phyloP scores from a whole-genome alignment of 2,113 vertebrate genomes.

The Megatriorchis doriae region DNA sequence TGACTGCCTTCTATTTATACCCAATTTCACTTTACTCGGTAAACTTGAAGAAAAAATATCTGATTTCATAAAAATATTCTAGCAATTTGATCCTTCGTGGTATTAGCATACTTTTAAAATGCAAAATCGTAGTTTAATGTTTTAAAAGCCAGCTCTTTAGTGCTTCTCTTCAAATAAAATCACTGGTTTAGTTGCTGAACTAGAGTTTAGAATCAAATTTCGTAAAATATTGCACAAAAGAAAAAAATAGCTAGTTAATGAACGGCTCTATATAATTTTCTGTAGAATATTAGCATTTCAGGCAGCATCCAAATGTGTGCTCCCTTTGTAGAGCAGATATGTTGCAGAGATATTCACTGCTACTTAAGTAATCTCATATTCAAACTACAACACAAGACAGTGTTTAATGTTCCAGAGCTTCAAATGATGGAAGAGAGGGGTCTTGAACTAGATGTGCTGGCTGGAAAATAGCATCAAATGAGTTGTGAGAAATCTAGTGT shows the following conservation, averaged over 20 bases:
- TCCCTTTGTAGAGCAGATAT: conserved; percentile 44
- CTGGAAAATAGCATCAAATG: background rate
- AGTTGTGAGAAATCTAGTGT: background rate
- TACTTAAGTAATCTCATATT: conserved; percentile 20
- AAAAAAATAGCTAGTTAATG: conserved; percentile 24
- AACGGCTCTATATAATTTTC: background rate
- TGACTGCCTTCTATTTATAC: background rate
- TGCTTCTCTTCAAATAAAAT: conserved; percentile 46
- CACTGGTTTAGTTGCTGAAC: conserved; percentile 4
- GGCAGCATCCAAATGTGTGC: background rate
- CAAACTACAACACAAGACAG: conserved; percentile 13
- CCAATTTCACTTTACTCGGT: background rate
- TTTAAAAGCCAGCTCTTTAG: conserved; percentile 29
- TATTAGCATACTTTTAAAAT: conserved; percentile 61
- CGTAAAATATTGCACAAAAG: conserved; percentile 1
- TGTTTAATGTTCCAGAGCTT: conserved; percentile 47
- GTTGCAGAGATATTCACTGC: conserved; percentile 15
- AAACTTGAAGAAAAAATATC: background rate
- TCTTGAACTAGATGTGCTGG: conserved; percentile 13
- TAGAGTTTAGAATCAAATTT: background rate
- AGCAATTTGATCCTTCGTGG: background rate
- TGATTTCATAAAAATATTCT: conserved; percentile 13
- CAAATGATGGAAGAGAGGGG: conserved; percentile 23
- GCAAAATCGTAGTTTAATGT: conserved; percentile 33
- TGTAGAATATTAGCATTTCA: conserved; percentile 29